Percentiles rank a stretch among this genome's conserved stretches.
phyloP scores from a whole-genome alignment of 2,113 vertebrate species.

The Sinocyclocheilus anshuiensis region DNA sequence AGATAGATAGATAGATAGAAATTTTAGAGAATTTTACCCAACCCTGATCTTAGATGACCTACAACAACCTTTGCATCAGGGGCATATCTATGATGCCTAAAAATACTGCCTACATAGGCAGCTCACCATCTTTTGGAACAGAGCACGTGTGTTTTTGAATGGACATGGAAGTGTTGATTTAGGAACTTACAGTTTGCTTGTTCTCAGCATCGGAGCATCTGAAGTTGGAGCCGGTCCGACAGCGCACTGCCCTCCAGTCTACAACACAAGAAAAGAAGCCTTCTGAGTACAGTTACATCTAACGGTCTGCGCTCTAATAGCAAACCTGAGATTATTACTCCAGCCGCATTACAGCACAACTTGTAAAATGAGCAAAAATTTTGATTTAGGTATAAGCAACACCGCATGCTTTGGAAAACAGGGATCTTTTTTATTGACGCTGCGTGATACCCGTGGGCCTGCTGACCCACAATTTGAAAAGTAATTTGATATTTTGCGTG shows the following conservation, averaged over 20 bases:
- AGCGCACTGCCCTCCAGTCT: slow-evolving; percentile 61
- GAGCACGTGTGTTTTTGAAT: not conserved
- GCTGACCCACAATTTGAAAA: slow-evolving; percentile 36
- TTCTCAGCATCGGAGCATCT: slow-evolving; percentile 63
- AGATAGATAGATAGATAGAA: not conserved
- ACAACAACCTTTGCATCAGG: not conserved
- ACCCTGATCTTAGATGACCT: not conserved
- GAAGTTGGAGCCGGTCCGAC: slow-evolving; percentile 52
- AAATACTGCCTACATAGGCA: not conserved
- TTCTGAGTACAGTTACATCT: slow-evolving; percentile 1
- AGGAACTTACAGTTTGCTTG: slow-evolving; percentile 69
- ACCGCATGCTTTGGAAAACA: not conserved
- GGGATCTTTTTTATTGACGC: slow-evolving; percentile 29
- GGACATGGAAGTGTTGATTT: not conserved
- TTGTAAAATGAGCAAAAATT: not conserved
- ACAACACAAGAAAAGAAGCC: slow-evolving; percentile 55
- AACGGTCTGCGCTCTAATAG: not conserved
- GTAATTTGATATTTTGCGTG: slow-evolving; percentile 32
- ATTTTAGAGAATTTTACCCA: not conserved
- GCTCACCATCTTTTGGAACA: not conserved
- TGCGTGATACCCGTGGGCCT: slow-evolving; percentile 20
- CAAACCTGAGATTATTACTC: not conserved
- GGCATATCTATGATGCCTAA: not conserved
- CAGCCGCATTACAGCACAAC: not conserved
- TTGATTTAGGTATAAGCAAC: slow-evolving; percentile 18